Evolutionary conservation across 1,140 invertebrate genomes (phyloP).

Genomic region (Ceratosolen fusciceps): DNA sequence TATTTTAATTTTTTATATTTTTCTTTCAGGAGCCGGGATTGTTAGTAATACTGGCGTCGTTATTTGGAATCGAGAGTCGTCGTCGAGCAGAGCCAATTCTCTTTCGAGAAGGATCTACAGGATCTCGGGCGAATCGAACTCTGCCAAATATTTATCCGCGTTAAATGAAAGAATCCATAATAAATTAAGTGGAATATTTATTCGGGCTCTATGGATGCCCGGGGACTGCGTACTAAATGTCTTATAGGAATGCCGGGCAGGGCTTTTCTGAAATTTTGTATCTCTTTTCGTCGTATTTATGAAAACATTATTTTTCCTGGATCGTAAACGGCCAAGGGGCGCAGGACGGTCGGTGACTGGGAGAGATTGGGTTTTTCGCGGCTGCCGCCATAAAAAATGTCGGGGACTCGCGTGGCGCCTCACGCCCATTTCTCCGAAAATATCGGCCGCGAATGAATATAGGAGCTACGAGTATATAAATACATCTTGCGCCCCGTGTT

Average conservation of each 20-base stretch:
- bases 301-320: not conserved
- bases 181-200: not conserved
- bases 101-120: too few species aligned
- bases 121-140: not conserved
- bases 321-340: not conserved
- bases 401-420: constrained; percentile 18
- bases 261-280: constrained; percentile 9
- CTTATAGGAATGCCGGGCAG: not conserved
- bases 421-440: constrained; percentile 48
- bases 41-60: too few species aligned
- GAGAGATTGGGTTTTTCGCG: not conserved
- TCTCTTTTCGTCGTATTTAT: not conserved
- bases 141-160: not conserved
- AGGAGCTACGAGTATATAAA: constrained; percentile 12
- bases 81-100: too few species aligned
- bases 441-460: not conserved
- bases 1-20: too few species aligned
- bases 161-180: not conserved
- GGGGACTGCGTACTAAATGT: not conserved
- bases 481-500: constrained; percentile 1
- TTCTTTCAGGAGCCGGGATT: too few species aligned
- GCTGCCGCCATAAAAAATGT: not conserved
- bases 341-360: not conserved
- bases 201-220: not conserved
- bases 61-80: too few species aligned